Percentiles rank a stretch among this genome's conserved stretches.
Evolutionary conservation across 1,140 invertebrate species (phyloP).

Genomic region (Papilio helenus): DNA sequence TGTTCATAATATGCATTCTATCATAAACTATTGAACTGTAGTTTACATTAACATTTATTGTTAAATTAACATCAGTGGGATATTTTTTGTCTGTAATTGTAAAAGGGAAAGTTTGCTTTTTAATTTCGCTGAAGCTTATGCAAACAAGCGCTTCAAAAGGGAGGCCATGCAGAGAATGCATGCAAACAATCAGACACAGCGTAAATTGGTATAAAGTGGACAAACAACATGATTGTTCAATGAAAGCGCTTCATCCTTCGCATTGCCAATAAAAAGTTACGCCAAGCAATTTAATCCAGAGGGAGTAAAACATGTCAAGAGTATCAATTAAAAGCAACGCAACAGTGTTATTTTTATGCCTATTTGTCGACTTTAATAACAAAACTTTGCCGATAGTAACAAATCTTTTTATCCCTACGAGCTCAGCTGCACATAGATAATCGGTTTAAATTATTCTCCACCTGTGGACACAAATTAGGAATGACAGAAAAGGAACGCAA

Average conservation of each 20-base stretch:
- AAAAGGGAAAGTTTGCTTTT: neutral
- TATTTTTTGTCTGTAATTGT: no score
- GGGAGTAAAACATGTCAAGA: no score
- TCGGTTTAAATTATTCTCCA: neutral
- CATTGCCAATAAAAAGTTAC: neutral
- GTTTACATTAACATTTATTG: neutral
- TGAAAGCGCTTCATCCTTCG: neutral
- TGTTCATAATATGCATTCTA: neutral
- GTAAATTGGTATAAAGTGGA: neutral
- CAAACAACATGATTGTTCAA: neutral
- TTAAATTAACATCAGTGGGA: no score
- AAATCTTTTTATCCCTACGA: no score
- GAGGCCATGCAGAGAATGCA: no score
- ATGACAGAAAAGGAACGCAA: constrained; percentile 12
- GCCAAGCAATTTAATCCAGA: neutral
- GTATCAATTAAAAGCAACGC: neutral
- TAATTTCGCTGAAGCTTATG: neutral
- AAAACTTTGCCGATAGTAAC: neutral
- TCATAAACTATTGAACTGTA: neutral
- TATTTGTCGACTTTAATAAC: no score
- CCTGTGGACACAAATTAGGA: neutral
- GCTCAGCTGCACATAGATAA: neutral
- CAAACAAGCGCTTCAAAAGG: no score
- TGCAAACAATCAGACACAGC: neutral
- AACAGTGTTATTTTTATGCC: neutral